Evolutionary conservation across 2,797 vertebrate genomes (phyloP).

Genomic region (Urosaurus nigricauda): DNA sequence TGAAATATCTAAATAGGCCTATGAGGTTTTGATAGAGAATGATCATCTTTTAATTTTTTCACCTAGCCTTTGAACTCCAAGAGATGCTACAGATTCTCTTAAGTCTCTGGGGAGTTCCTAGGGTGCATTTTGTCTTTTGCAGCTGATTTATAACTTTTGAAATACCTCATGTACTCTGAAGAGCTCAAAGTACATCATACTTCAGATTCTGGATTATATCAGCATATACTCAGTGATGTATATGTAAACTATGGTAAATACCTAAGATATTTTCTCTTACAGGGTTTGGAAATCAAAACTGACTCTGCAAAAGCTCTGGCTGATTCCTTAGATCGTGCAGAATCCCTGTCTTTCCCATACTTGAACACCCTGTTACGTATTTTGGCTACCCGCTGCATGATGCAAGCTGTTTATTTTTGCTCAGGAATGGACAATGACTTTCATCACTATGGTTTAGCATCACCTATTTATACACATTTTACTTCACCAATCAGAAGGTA

Average conservation of each 20-base stretch:
- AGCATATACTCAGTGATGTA: background rate
- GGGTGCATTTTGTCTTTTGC: background rate
- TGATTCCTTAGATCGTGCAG: conserved; percentile 90
- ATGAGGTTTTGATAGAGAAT: too few relatives aligned
- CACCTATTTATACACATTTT: conserved; percentile 98
- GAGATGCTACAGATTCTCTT: too few relatives aligned
- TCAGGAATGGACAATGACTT: conserved; percentile 98
- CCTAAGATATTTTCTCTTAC: background rate
- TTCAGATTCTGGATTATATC: background rate
- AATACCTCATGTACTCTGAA: background rate
- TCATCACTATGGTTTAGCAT: conserved; percentile 96
- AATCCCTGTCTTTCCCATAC: conserved; percentile 86
- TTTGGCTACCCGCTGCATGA: conserved; percentile 97
- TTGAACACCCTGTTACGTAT: conserved; percentile 95
- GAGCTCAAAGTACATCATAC: background rate
- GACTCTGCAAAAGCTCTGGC: conserved; percentile 95
- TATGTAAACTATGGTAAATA: background rate
- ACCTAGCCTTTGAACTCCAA: too few relatives aligned
- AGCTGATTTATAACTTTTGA: background rate
- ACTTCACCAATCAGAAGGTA: conserved; percentile 98
- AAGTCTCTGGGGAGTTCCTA: background rate
- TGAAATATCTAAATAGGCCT: too few relatives aligned
- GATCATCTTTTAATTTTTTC: too few relatives aligned
- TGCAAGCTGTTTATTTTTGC: conserved; percentile 99
- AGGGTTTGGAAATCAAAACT: conserved; percentile 89